Evolutionary conservation across 2,797 vertebrate genomes (phyloP).

Genomic region (Poecilia gillii): DNA sequence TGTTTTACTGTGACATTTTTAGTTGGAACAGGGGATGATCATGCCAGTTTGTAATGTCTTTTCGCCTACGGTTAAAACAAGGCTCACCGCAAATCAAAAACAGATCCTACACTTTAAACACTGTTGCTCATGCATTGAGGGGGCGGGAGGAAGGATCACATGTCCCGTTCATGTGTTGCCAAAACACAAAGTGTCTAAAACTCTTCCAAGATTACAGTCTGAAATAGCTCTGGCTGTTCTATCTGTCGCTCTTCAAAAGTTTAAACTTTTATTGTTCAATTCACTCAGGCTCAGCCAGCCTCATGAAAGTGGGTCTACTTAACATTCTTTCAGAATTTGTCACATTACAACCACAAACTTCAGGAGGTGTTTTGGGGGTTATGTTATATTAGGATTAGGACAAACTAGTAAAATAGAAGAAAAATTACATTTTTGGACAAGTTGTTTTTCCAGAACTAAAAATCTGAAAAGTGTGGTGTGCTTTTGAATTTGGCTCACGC

Average conservation of each 20-base stretch:
- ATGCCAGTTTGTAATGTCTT: constrained; percentile 57
- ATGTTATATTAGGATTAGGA: neutral
- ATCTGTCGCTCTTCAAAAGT: constrained; percentile 70
- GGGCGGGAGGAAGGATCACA: constrained; percentile 65
- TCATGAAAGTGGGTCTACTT: neutral
- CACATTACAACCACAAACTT: neutral
- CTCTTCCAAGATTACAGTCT: constrained; percentile 73
- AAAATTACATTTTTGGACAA: neutral
- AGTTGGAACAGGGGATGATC: constrained; percentile 44
- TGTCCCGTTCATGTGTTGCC: constrained; percentile 80
- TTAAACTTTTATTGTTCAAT: constrained; percentile 71
- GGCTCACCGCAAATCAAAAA: constrained; percentile 76
- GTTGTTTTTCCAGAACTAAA: neutral
- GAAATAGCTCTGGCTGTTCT: constrained; percentile 65
- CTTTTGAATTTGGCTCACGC: neutral
- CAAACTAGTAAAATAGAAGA: neutral
- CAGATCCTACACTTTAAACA: constrained; percentile 70
- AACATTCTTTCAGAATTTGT: constrained; percentile 3
- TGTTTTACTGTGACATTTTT: constrained; percentile 54
- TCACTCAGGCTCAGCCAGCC: constrained; percentile 70
- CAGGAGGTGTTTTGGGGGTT: neutral
- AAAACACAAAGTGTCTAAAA: constrained; percentile 79
- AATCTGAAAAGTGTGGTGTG: neutral
- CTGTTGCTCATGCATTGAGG: constrained; percentile 71
- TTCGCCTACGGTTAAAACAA: constrained; percentile 71